phyloP scores from a whole-genome alignment of 2,113 vertebrate species.

The Choloepus hoffmanni region DNA sequence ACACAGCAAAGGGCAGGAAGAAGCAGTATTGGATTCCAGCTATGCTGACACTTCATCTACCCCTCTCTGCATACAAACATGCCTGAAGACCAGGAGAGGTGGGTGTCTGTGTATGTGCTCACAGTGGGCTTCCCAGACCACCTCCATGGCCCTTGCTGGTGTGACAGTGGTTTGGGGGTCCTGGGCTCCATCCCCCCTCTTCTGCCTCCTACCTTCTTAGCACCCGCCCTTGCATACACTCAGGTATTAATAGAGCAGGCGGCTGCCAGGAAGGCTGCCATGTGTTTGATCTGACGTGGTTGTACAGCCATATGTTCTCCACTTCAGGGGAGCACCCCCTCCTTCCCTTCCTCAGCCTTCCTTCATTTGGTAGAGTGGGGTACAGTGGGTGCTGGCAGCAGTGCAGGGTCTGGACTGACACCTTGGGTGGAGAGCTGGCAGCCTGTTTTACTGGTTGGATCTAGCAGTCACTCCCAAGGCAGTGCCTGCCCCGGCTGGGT shows the following conservation, averaged over 20 bases:
- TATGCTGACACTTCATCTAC: background rate
- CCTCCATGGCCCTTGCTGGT: background rate
- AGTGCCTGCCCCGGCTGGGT: background rate
- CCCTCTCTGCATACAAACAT: constrained; percentile 36
- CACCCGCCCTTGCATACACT: constrained; percentile 71
- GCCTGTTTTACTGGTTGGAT: constrained; percentile 65
- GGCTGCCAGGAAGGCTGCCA: constrained; percentile 82
- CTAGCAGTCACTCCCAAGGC: background rate
- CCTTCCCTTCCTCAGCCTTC: constrained; percentile 62
- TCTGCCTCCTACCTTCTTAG: constrained; percentile 64
- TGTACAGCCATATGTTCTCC: constrained; percentile 81
- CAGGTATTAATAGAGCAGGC: constrained; percentile 82
- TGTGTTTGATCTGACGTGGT: constrained; percentile 83
- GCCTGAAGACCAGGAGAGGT: background rate
- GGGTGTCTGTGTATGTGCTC: background rate
- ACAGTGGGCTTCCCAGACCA: background rate
- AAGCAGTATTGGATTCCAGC: constrained; percentile 25
- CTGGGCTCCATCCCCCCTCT: background rate
- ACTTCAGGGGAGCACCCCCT: constrained; percentile 74
- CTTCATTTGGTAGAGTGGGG: constrained; percentile 49
- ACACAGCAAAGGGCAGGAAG: constrained; percentile 48
- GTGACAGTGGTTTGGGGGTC: constrained; percentile 34
- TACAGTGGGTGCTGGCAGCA: constrained; percentile 35
- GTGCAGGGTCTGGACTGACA: constrained; percentile 31
- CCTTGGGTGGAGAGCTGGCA: constrained; percentile 55